Base-by-base conservation (phyloP, 1,140 invertebrate species). In the Lepidurus couesii region DNA sequence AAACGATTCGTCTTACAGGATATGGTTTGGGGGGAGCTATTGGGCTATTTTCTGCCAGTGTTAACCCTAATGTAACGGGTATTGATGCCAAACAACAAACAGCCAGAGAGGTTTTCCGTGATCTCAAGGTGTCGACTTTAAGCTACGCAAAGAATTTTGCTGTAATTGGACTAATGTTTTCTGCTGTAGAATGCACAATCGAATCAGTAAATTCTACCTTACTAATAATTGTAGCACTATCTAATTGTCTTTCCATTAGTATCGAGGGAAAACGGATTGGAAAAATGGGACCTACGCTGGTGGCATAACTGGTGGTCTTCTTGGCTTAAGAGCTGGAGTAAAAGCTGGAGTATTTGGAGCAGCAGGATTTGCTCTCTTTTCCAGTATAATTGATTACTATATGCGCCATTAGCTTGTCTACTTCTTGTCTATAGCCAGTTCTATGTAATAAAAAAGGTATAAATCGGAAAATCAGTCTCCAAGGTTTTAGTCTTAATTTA, bases 81-180 rank as follows among this genome's bases (percentile, higher is more conserved):
- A 89, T 92, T 65, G 93, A 92, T 83, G 86, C 87, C 11, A 92
- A 93, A 84, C 91, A 90, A 81, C 95, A 96, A 86, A 92, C 92
- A 13, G 93, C 92, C 0, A 85, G 90, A 81, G 91, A 95, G 86
- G 91, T 96, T 74, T 89, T 97, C 79, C 85, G 89, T 73, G 98
- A 99, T 86, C 97, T 99, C 95, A 95, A 93, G 86, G 88, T 87
- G 0, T 92, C 96, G 7, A 96, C 95, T 76, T 84, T 96, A 65
- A 90, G 93, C 77, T 98, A 98, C 87, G 97, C 93, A 0, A 99
- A 99, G 87, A 99, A 98, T 85, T 99, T 99, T 90, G 97, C 96
- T 24, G 87, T 97, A 74, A 89, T 99, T 81, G 98, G 97, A 78
- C 90, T 92, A 26, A 89, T 98, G 75, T 99, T 98, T 87, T 92